Evolutionary conservation across 2,888 invertebrate species (phyloP), one percentile per base, ranked within the genome.

Genomic region (Halictus ligatus): DNA sequence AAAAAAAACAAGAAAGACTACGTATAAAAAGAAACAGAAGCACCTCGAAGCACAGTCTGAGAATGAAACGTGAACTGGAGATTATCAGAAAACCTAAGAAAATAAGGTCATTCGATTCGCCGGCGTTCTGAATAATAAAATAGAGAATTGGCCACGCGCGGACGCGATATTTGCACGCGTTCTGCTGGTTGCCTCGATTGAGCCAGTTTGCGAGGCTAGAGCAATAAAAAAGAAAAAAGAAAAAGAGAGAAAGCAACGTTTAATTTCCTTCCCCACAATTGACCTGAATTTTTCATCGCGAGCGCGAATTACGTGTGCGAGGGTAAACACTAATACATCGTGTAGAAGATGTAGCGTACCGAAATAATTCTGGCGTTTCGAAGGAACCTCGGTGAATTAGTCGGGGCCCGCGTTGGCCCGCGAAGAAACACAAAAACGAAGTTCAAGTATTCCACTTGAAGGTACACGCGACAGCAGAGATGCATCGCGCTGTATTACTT

Each of bases 401-500:
- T 5, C n/a, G 29, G 12, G 18, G 5, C 2, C 29, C 8, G 0
- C 29, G 60, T 18, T 1, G 29, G 10, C 50, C 75, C 43, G 83
- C 75, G 48, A 60, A 64, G n/a, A 75, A 35, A 43, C 15, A 35
- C 54, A 40, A 72, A 72, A 73, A 64, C 29, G 25, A n/a, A n/a
- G 3, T 35, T 35, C 25, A 12, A 75, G 64, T 54, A 71, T 69
- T 78, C 58, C 73, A 79, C 43, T 81, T 64, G 58, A 7, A 64
- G n/a, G 8, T 50, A 60, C 64, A 80, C 74, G 83, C 76, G 83
- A n/a, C 40, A 64, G 71, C 64, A 80, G 80, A 69, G 81, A 86
- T 73, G 54, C 67, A 78, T 81, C 75, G 79, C 76, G 78, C n/a
- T 35, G 58, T 80, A 67, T 84, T 80, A 76, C 77, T 67, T 72